Evolutionary conservation across 2,113 vertebrate genomes (phyloP), one percentile per base, ranked within the genome.

Genomic region (Menidia beryllina): DNA sequence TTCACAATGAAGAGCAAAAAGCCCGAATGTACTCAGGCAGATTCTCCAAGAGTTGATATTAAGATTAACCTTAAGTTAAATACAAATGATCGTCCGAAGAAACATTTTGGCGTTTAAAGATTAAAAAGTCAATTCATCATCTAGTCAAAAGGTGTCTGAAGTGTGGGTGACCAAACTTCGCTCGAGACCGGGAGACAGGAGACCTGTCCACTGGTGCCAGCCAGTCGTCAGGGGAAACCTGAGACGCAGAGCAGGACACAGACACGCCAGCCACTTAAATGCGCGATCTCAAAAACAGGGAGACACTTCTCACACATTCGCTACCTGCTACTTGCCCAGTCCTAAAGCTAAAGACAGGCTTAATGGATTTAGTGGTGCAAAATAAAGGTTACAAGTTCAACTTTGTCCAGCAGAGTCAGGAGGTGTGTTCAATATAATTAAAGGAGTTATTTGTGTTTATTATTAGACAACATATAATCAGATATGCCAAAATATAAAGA

Each of bases 141-240:
- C n/a, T n/a, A n/a, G n/a, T n/a, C n/a, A n/a, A n/a, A n/a, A n/a
- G n/a, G n/a, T n/a, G n/a, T n/a, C 7, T 1, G 14, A 11, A 38
- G 41, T 19, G 11, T 60, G 14, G 0, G 25, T 36, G 69, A 78
- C 23, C 47, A 9, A 7, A 65, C 70, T 57, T 68, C 27, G 68
- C 60, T 69, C 58, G 55, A 53, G 53, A 30, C 45, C 6, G 50
- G 62, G 54, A 76, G 69, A 39, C 70, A 7, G 62, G 72, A 77
- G 81, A 75, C 71, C 75, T 74, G 58, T 30, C n/a, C 0, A 14
- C 67, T 64, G 81, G 86, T 87, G 86, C 83, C 89, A 82, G 57
- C 3, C 30, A 76, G 83, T 77, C 82, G 72, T 74, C 26, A 25
- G 43, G 6, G 26, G 87, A 83, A 0, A 88, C 65, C 27, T 69